Conservation (phyloP, 2,113 vertebrate species). For the Rousettus leschenaultii region DNA sequence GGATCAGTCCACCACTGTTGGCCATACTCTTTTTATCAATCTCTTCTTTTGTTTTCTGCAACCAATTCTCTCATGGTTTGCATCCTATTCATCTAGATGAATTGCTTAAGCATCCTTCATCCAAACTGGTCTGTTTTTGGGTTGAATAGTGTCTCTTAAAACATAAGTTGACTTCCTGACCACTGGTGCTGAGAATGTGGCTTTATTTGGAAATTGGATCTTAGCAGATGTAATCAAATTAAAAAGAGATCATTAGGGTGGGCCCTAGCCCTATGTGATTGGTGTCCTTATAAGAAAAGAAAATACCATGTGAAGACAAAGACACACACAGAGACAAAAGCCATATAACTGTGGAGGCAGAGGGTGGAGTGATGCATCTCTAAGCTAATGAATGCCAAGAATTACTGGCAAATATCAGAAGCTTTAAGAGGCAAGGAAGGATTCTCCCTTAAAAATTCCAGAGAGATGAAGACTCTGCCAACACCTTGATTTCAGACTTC, state of each 20-base stretch:
- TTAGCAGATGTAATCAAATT: slow-evolving; percentile 2
- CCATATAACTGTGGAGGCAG: background rate
- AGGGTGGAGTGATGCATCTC: background rate
- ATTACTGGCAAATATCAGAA: background rate
- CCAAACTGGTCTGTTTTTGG: too few species aligned
- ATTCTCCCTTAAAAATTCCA: background rate
- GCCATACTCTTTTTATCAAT: background rate
- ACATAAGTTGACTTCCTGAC: background rate
- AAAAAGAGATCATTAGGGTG: background rate
- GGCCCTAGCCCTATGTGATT: background rate
- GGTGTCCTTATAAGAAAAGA: background rate
- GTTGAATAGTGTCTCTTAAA: background rate
- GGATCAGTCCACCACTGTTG: background rate
- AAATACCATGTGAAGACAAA: background rate
- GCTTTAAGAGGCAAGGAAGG: background rate
- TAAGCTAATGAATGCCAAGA: background rate
- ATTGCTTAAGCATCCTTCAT: background rate
- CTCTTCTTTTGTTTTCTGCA: background rate
- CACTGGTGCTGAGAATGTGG: background rate
- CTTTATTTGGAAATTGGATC: background rate
- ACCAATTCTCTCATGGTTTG: background rate
- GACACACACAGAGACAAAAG: background rate
- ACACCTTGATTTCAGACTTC: background rate
- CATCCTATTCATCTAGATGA: background rate
- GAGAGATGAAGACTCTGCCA: background rate